A percentile compares a stretch with the other conserved stretches of the same genome.
These are phyloP conservation scores for Nomia melanderi DNA, from an alignment of 1,140 invertebrate species.

Conservation along the genomic window DNA sequence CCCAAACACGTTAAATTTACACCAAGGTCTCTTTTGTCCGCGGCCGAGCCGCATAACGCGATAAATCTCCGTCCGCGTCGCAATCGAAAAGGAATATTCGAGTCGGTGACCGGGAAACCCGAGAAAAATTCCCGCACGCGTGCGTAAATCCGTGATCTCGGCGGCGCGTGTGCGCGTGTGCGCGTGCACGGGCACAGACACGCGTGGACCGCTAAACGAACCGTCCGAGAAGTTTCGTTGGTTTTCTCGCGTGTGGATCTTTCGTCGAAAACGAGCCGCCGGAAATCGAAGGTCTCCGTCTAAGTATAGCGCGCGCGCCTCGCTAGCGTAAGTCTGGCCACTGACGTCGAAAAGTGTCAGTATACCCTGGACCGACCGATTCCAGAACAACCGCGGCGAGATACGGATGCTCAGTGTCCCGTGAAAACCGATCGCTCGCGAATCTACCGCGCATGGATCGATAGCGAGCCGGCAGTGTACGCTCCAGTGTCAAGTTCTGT, in stretches of 20 bases:
- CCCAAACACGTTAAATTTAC: constrained; percentile 33
- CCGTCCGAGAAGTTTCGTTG: not conserved
- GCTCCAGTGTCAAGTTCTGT: constrained; percentile 11
- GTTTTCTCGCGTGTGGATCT: constrained; percentile 47
- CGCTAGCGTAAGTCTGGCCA: constrained; percentile 54
- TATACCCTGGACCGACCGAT: constrained; percentile 60
- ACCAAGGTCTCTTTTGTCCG: constrained; percentile 40
- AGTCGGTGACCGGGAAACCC: not conserved
- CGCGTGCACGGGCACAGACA: not conserved
- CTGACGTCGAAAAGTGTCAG: constrained; percentile 65
- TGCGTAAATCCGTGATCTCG: no score
- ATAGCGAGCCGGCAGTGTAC: not conserved
- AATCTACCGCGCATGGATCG: constrained; percentile 6
- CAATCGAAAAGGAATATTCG: constrained; percentile 33
- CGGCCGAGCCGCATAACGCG: not conserved
- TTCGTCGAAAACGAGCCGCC: constrained; percentile 63
- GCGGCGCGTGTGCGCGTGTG: not conserved
- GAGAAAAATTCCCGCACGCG: not conserved
- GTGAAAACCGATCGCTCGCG: constrained; percentile 3
- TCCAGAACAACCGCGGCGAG: constrained; percentile 46
- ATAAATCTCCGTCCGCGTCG: not conserved
- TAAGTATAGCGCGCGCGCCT: constrained; percentile 64
- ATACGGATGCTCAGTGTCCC: constrained; percentile 22
- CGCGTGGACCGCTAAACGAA: no score
- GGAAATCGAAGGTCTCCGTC: constrained; percentile 67